These are phyloP conservation scores for Polypedilum vanderplanki DNA, from an alignment of 1,140 invertebrate genomes.

Conservation along the genomic window DNA sequence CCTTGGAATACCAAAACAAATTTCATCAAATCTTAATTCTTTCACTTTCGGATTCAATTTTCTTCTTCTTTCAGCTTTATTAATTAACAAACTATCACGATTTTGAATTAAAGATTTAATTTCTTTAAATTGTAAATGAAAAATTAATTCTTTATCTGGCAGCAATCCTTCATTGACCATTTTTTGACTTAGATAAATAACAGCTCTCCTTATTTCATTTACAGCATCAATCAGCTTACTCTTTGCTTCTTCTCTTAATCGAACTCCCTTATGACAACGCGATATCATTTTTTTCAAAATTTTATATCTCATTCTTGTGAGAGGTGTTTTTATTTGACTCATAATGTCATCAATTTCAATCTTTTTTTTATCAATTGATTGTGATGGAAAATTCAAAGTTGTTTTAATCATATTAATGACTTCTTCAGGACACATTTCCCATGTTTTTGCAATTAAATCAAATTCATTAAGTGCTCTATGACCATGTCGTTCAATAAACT, in stretches of 20 bases:
- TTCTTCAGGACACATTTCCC: slow-evolving; percentile 55
- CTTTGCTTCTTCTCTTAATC: slow-evolving; percentile 60
- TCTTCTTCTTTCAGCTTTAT: slow-evolving; percentile 57
- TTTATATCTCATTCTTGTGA: slow-evolving; percentile 36
- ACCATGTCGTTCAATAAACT: slow-evolving; percentile 65
- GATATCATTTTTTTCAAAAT: slow-evolving; percentile 49
- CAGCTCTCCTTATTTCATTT: slow-evolving; percentile 56
- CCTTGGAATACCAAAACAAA: slow-evolving; percentile 52
- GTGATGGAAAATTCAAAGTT: not conserved
- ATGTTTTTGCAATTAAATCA: slow-evolving; percentile 58
- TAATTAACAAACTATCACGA: slow-evolving; percentile 51
- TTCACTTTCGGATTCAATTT: slow-evolving; percentile 52
- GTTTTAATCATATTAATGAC: slow-evolving; percentile 57
- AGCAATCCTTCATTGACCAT: slow-evolving; percentile 56
- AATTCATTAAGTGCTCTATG: slow-evolving; percentile 68
- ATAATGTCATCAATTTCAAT: slow-evolving; percentile 42
- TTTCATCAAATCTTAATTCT: slow-evolving; percentile 56
- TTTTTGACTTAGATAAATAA: slow-evolving; percentile 49
- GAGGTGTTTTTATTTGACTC: slow-evolving; percentile 46
- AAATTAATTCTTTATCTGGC: slow-evolving; percentile 59
- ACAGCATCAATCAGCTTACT: slow-evolving; percentile 51
- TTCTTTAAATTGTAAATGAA: slow-evolving; percentile 62
- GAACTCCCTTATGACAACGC: slow-evolving; percentile 52
- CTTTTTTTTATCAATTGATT: slow-evolving; percentile 30
- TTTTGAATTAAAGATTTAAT: slow-evolving; percentile 51